These are phyloP conservation scores for Meghimatium bilineatum DNA, from an alignment of 2,888 invertebrate species.

Conservation along the genomic window DNA sequence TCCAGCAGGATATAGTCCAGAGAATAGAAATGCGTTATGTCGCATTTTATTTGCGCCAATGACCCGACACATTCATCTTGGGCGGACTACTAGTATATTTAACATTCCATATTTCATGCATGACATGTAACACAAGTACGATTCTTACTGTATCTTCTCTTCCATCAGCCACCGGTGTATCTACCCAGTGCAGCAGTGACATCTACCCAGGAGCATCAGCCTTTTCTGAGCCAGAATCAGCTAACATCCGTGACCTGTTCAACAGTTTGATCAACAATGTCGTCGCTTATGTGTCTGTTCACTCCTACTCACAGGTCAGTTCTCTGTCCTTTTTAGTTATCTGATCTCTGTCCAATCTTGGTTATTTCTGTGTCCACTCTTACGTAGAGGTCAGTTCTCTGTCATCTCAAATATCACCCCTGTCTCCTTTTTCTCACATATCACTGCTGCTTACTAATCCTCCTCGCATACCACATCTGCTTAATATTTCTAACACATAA, in stretches of 20 bases:
- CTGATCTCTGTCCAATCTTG: background rate
- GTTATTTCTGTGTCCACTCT: background rate
- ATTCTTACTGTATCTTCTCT: background rate
- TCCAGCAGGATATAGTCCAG: no score
- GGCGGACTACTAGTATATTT: no score
- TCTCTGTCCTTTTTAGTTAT: background rate
- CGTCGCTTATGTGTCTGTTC: background rate
- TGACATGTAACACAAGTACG: no score
- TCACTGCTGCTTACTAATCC: background rate
- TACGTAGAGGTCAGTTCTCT: background rate
- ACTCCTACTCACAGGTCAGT: background rate
- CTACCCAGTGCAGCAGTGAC: slow-evolving; percentile 16
- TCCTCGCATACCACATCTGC: no score
- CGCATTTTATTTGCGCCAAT: no score
- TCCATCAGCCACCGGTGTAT: slow-evolving; percentile 25
- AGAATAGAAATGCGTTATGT: no score
- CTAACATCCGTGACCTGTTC: slow-evolving; percentile 36
- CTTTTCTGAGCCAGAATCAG: slow-evolving; percentile 33
- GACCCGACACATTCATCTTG: no score
- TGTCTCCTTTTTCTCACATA: background rate
- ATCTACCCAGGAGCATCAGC: slow-evolving; percentile 21
- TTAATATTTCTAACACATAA: no score
- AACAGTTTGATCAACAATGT: background rate
- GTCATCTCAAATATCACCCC: background rate
- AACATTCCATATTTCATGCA: no score